phyloP scores from a whole-genome alignment of 2,797 vertebrate genomes.

The Muscicapa comitata region DNA sequence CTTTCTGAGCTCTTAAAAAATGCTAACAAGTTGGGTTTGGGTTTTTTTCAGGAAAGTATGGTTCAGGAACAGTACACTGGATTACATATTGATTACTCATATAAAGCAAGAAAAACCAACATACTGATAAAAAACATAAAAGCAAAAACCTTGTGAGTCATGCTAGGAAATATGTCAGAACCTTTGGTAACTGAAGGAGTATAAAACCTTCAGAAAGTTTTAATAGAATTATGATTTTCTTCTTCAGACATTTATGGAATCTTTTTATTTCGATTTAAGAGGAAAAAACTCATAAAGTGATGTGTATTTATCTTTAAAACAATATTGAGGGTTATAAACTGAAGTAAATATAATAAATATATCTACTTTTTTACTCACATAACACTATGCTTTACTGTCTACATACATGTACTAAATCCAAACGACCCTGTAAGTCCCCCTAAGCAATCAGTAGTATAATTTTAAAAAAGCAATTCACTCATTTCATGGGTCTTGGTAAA shows the following conservation, averaged over 20 bases:
- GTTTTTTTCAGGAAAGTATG: neutral
- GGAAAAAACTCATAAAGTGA: neutral
- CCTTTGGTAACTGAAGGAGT: neutral
- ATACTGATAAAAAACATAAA: neutral
- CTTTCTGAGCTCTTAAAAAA: neutral
- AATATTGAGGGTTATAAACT: neutral
- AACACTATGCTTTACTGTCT: neutral
- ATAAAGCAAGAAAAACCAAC: neutral
- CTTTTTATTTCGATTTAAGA: neutral
- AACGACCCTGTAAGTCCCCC: neutral
- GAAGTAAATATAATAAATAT: neutral
- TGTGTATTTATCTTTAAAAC: neutral
- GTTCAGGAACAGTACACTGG: neutral
- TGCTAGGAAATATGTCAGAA: neutral
- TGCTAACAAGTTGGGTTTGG: neutral
- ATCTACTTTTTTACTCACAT: neutral
- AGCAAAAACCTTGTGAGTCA: rapidly evolving
- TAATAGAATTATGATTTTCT: neutral
- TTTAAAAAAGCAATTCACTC: neutral
- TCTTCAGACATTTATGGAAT: neutral
- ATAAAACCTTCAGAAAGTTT: neutral
- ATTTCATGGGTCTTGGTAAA: neutral
- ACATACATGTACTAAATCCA: neutral
- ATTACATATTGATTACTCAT: neutral
- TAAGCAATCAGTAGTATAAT: neutral